Evolutionary conservation across 2,888 invertebrate species (phyloP).

Genomic region (Pseudococcus viburni): DNA sequence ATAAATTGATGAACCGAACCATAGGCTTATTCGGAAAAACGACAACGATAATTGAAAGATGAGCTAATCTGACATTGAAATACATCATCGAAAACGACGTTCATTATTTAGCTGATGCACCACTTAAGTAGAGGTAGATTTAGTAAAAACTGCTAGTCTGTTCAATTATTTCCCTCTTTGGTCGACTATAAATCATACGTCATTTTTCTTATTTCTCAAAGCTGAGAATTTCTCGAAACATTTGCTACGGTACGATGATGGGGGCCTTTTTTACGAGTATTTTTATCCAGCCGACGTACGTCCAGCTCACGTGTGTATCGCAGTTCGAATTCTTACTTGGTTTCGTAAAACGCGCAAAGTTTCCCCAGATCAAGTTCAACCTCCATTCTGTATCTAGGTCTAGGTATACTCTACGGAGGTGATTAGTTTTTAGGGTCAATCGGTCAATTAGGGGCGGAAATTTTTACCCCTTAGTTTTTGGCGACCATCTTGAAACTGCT

Average conservation of each 20-base stretch:
- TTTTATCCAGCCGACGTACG: not conserved
- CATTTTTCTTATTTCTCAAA: conserved; percentile 46
- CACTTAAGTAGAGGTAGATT: conserved; percentile 55
- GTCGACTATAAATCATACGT: conserved; percentile 59
- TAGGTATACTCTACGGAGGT: conserved; percentile 2
- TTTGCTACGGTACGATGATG: not conserved
- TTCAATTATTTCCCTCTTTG: conserved; percentile 35
- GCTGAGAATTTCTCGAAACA: conserved; percentile 11
- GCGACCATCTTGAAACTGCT: not conserved
- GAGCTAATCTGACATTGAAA: conserved; percentile 62
- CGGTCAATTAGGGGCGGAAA: conserved; percentile 21
- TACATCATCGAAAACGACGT: conserved; percentile 59
- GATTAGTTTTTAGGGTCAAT: conserved; percentile 25
- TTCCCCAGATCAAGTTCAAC: not conserved
- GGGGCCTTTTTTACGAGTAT: not conserved
- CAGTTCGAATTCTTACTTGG: conserved; percentile 1
- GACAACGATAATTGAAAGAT: conserved; percentile 64
- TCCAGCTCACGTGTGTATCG: not conserved
- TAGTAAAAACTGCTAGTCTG: conserved; percentile 6
- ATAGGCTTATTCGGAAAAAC: conserved; percentile 10
- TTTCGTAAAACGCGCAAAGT: not conserved
- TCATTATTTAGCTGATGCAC: conserved; percentile 61
- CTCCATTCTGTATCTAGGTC: not conserved
- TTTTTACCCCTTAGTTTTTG: conserved; percentile 4
- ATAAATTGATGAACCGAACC: conserved; percentile 49